Conservation (phyloP, 2,797 vertebrate genomes). For the Spinibarbus caldwelli region DNA sequence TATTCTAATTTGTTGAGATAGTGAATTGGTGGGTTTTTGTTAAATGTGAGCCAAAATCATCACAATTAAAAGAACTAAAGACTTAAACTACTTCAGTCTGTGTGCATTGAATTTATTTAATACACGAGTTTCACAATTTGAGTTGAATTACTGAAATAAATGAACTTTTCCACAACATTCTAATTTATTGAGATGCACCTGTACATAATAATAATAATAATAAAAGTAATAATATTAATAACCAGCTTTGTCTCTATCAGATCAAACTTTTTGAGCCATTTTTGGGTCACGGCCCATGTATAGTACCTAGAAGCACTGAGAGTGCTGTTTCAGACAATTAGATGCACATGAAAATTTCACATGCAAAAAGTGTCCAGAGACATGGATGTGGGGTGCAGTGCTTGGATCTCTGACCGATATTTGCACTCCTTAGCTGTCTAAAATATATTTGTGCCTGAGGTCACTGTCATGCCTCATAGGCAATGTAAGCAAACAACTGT, state of each 20-base stretch:
- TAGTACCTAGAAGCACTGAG: neutral
- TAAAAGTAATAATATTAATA: no score
- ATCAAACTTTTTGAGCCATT: neutral
- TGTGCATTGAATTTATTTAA: no score
- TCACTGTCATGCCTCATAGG: slow-evolving; percentile 6
- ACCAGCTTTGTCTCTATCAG: neutral
- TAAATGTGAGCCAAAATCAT: no score
- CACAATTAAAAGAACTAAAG: no score
- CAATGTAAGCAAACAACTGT: slow-evolving; percentile 22
- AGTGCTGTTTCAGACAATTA: neutral
- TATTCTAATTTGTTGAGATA: no score
- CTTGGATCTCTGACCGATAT: neutral
- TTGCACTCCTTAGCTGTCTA: neutral
- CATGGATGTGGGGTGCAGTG: neutral
- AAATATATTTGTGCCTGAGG: slow-evolving; percentile 21
- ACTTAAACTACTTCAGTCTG: no score
- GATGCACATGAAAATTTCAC: neutral
- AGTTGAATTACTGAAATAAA: no score
- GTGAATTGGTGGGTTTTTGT: no score
- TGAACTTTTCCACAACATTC: no score
- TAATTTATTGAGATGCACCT: no score
- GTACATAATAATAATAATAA: no score
- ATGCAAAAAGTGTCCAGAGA: neutral
- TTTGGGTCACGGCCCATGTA: neutral
- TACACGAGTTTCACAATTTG: no score